Base-by-base conservation (phyloP, 2,888 invertebrate genomes). In the Cheilosia vulpina region DNA sequence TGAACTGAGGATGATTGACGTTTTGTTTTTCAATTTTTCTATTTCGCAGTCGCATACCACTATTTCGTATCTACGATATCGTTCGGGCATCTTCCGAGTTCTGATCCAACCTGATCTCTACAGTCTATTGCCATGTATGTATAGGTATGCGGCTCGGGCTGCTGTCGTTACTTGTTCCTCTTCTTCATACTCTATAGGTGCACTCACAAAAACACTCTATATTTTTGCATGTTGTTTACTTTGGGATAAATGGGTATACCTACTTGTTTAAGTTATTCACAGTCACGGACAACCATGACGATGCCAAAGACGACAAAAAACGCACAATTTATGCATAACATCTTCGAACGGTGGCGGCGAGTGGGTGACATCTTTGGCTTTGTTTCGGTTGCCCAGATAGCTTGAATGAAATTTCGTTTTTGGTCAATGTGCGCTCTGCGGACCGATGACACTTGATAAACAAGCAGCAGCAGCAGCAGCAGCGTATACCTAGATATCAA, bases 161-260 rank as follows among this genome's bases (percentile, higher is more conserved):
- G 63, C 52, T 63, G 76, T 76, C 65, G 65, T 71, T 58, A 53
- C 69, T 43, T 17, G n/a, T 68, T 57, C 65, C 58, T 21, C 57
- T 58, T 63, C 69, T 71, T 27, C 71, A 13, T 21, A 41, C 63
- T 62, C 65, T 52, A 62, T 63, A 71, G 52, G 71, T 68, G 75
- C 75, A 80, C 85, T 80, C 76, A 72, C 80, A 80, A 68, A 76
- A 80, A 85, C 85, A 85, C 85, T 85, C 85, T 80, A 85, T 81
- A 85, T 85, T 80, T 84, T 85, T 80, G 85, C 80, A 80, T 81
- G 72, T 81, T 85, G 85, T 85, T 85, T 85, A 76, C 80, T 85
- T 77, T 77, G 17, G 76, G 80, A 81, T 85, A 85, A 80, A 80
- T 80, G 81, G 85, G 76, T 77, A 38, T 38, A 52, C 80, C 85